Evolutionary conservation across 2,797 vertebrate genomes (phyloP).

Genomic region (Aldrovandia affinis): DNA sequence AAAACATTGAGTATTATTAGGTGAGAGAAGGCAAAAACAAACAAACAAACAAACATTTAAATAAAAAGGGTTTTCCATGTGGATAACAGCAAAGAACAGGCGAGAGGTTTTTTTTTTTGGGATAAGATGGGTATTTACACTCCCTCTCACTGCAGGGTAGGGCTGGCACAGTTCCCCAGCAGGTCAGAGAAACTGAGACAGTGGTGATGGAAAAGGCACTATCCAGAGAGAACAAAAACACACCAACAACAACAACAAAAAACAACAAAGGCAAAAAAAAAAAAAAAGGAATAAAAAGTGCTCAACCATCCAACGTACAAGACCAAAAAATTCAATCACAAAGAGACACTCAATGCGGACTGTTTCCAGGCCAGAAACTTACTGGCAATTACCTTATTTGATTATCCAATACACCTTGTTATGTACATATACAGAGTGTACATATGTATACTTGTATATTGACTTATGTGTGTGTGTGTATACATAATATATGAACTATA

Average conservation of each 20-base stretch:
- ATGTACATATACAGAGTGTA: slow-evolving; percentile 41
- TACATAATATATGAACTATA: slow-evolving; percentile 44
- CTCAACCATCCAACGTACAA: slow-evolving; percentile 67
- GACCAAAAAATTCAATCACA: slow-evolving; percentile 40
- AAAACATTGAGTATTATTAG: slow-evolving; percentile 49
- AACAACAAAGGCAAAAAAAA: slow-evolving; percentile 65
- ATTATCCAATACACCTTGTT: slow-evolving; percentile 59
- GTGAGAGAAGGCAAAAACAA: slow-evolving; percentile 57
- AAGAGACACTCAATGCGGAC: slow-evolving; percentile 37
- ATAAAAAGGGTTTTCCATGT: slow-evolving; percentile 72
- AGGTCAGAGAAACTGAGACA: slow-evolving; percentile 73
- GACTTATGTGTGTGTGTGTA: slow-evolving; percentile 49
- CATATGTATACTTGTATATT: background rate
- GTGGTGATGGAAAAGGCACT: slow-evolving; percentile 90
- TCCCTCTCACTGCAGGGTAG: slow-evolving; percentile 66
- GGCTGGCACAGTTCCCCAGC: slow-evolving; percentile 43
- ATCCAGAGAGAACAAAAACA: slow-evolving; percentile 78
- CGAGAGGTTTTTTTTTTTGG: slow-evolving; percentile 30
- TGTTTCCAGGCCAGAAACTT: slow-evolving; percentile 56
- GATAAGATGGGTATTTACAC: slow-evolving; percentile 63
- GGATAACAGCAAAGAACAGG: slow-evolving; percentile 59
- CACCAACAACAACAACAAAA: slow-evolving; percentile 65
- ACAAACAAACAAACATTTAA: slow-evolving; percentile 66
- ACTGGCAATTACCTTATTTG: slow-evolving; percentile 55
- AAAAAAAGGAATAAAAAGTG: slow-evolving; percentile 69